Percentiles rank a stretch among this genome's conserved stretches.
phyloP scores from a whole-genome alignment of 2,888 invertebrate species.

The Caenorhabditis sp. region DNA sequence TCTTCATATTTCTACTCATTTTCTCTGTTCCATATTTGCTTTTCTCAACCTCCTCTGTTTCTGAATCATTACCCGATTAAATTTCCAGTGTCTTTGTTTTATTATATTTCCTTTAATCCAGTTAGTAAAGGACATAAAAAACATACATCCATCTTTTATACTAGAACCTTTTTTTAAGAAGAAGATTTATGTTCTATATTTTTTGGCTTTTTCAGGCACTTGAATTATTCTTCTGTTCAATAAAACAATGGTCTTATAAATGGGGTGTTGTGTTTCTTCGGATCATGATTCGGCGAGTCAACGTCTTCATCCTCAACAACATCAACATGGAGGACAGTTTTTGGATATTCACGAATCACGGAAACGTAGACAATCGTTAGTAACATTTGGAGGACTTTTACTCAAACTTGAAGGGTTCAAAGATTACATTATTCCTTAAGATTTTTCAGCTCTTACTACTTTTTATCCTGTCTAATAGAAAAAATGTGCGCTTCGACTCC shows the following conservation, averaged over 20 bases:
- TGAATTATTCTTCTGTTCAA: not conserved
- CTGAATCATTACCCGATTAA: slow-evolving; percentile 1
- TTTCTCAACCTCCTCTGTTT: not conserved
- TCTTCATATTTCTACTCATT: not conserved
- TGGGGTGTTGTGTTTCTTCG: slow-evolving; percentile 56
- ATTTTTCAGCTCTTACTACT: too few species aligned
- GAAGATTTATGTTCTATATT: not conserved
- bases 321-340: slow-evolving; percentile 21
- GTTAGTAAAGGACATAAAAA: too few species aligned
- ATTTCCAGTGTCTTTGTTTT: not conserved
- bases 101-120: not conserved
- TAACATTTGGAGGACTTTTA: too few species aligned
- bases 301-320: slow-evolving; percentile 30
- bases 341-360: slow-evolving; percentile 45
- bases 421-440: too few species aligned
- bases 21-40: not conserved
- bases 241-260: slow-evolving; percentile 27
- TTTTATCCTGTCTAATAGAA: too few species aligned
- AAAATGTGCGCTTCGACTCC: too few species aligned
- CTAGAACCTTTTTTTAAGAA: not conserved
- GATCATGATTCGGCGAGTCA: slow-evolving; percentile 36
- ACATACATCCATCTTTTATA: not conserved
- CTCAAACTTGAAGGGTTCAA: too few species aligned
- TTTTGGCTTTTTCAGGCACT: not conserved
- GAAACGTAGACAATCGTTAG: slow-evolving; percentile 58